Base-by-base conservation (phyloP, 2,113 vertebrate genomes). In the Dendropsophus ebraccatus region DNA sequence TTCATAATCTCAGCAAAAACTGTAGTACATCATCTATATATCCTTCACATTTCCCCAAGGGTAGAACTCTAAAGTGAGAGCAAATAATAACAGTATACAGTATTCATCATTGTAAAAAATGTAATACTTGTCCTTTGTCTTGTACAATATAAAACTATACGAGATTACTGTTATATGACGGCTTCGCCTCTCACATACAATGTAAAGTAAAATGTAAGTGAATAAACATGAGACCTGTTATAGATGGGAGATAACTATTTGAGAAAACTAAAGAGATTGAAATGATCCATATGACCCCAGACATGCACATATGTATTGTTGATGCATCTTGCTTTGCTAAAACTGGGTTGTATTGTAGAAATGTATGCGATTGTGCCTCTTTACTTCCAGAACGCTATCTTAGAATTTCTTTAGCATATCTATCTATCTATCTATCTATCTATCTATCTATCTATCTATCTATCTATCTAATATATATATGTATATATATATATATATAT, bases 1-100 rank as follows among this genome's bases (percentile, higher is more conserved):
- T 77, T 7, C 28, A 54, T 77, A 77, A 52, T 54, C 74, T 77
- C 49, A 77, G 74, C 28, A 54, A 77, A 77, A 77, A 77, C 49
- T 50, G 4, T 28, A 52, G 49, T 54, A 54, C 19, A 32, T 54
- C 74, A 77, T 32, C n/a, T n/a, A 77, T 50, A 75, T 77, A 54
- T 80, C 35, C 32, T 58, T 80, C 35, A 80, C 50, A 80, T 56
- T 60, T 60, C 77, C 67, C 77, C 54, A 41, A 21, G 77, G 30
- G 54, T 35, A 80, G 4, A 37, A 80, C 54, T 80, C 21, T 45
- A 60, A 80, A 80, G n/a, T 60, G 50, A 80, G 32, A 23, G 54
- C 54, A 80, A 80, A 80, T 80, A 80, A 58, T 80, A 80, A 37
- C 76, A 77, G 21, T 37, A 80, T 75, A 35, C 9, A 0, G 21